Evolutionary conservation across 64 coral and sea anemone species (phyloP).

Genomic region (Anthopleura sola): DNA sequence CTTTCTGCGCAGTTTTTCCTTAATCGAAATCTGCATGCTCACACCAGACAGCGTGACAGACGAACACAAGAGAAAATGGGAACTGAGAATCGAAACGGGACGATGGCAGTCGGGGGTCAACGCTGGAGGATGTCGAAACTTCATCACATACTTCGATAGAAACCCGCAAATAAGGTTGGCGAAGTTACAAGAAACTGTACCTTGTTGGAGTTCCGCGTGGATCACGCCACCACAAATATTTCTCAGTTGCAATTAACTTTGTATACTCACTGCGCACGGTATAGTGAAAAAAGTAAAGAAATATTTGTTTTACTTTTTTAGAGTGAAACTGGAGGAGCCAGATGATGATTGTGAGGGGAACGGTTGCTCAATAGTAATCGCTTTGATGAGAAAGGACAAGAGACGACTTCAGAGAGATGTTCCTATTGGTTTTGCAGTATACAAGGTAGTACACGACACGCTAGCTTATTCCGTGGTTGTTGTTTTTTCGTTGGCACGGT

Average conservation of each 20-base stretch:
- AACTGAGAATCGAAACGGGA: conserved; percentile 58
- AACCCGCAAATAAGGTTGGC: conserved; percentile 82
- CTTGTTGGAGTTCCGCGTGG: neutral
- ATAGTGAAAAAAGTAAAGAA: too few species aligned
- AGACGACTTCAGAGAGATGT: conserved; percentile 35
- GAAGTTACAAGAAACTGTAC: neutral
- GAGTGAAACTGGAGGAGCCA: conserved; percentile 57
- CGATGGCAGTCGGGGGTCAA: conserved; percentile 68
- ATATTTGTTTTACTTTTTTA: too few species aligned
- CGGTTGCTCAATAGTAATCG: conserved; percentile 53
- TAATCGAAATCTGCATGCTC: conserved; percentile 87
- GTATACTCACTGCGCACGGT: too few species aligned
- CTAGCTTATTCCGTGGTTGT: neutral
- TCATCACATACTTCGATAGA: conserved; percentile 65
- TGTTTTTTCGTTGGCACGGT: neutral
- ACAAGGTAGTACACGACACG: conserved; percentile 49
- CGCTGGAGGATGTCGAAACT: conserved; percentile 79
- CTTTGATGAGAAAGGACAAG: conserved; percentile 68
- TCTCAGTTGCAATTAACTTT: too few species aligned
- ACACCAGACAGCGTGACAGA: conserved; percentile 62
- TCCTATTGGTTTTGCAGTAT: conserved; percentile 79
- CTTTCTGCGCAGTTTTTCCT: conserved; percentile 64
- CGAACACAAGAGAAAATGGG: conserved; percentile 61
- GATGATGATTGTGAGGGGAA: conserved; percentile 54
- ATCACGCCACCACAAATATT: neutral